Evolutionary conservation across 2,113 vertebrate genomes (phyloP).

Genomic region (Planiliza haematocheilus): DNA sequence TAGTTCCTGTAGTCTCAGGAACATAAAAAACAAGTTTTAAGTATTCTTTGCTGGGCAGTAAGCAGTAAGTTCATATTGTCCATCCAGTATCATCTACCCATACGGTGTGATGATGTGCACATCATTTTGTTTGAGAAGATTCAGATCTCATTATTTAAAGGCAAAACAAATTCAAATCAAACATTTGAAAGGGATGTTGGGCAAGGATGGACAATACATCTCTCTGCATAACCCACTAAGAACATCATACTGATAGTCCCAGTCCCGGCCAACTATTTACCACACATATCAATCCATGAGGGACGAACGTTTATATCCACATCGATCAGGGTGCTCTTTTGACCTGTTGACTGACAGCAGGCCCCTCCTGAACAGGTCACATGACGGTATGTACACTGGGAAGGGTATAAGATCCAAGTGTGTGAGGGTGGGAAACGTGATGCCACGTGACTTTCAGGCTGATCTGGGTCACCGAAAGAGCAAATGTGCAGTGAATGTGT

Average conservation of each 20-base stretch:
- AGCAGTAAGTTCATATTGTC: too few species aligned
- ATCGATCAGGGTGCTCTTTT: constrained; percentile 32
- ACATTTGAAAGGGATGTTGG: too few species aligned
- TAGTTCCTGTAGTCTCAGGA: too few species aligned
- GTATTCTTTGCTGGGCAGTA: too few species aligned
- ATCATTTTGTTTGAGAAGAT: too few species aligned
- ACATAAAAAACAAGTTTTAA: too few species aligned
- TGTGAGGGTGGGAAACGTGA: constrained; percentile 55
- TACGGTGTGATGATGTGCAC: too few species aligned
- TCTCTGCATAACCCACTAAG: neutral
- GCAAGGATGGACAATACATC: neutral
- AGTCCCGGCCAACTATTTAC: neutral
- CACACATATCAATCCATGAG: neutral
- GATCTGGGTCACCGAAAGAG: constrained; percentile 77
- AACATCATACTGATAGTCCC: neutral
- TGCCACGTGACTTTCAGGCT: constrained; percentile 45
- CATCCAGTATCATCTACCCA: too few species aligned
- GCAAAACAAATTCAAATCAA: too few species aligned
- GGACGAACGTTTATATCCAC: neutral
- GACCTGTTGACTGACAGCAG: constrained; percentile 35
- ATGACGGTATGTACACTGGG: constrained; percentile 19
- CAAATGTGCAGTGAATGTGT: constrained; percentile 36
- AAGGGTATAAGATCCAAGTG: constrained; percentile 17
- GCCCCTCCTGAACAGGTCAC: constrained; percentile 19
- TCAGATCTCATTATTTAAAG: too few species aligned